Base-by-base conservation (phyloP, 2,113 vertebrate species). In the Actinemys pallida region DNA sequence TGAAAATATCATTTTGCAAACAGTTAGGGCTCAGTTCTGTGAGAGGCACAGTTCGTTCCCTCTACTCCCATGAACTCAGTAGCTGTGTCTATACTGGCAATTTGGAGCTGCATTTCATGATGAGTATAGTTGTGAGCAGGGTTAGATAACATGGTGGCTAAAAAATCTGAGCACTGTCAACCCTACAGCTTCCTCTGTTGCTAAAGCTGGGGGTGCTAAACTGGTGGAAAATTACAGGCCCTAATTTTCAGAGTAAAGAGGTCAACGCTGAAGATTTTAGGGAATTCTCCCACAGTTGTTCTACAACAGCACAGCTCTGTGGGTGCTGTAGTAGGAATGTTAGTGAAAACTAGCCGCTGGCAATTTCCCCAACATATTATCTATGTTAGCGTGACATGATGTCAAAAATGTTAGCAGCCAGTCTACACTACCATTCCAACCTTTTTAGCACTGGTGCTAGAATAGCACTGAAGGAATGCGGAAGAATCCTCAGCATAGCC, bases 181-280 rank as follows among this genome's bases (percentile, higher is more conserved):
- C 84, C 72, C 56, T 72, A 10, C 29, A 56, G 9, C 27, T 35
- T 13, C 20, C 13, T 1, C 45, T n/a, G 42, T 76, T 91, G n/a
- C 50, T 92, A 79, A 31, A 65, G 25, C 91, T 69, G 81, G 10
- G 16, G 75, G 6, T 47, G 2, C 75, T 47, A 78, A 78, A 16
- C 45, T 47, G 13, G 24, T 24, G 42, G 22, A 25, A 47, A 85
- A 65, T 87, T n/a, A 42, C 6, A 87, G 50, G 47, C 53, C 54
- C 92, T 0, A 86, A 42, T 56, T 87, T 92, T 69, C 16, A 42
- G 65, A 52, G 20, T 39, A 22, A 94, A 88, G 93, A 88, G 53
- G 42, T 72, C 93, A 57, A 8, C 17, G 53, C 52, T 84, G 53
- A 94, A 86, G 10, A 17, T 27, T 89, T 90, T 35, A 75, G 45